Conservation (phyloP, 2,797 vertebrate species). For the Sebastes cheni region DNA sequence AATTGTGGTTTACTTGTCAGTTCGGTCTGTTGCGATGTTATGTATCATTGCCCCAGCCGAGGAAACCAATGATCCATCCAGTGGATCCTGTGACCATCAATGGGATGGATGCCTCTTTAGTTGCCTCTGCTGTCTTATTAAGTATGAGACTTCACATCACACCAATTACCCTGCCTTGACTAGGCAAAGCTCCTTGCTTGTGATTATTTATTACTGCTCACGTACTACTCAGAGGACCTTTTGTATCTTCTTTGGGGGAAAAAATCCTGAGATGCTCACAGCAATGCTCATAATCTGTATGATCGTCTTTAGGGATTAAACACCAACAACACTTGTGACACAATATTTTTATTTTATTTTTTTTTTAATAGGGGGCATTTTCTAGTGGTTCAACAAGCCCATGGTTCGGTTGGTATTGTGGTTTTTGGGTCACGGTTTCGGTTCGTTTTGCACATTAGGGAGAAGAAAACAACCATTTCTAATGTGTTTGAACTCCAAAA, state of each 20-base stretch:
- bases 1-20: slow-evolving; percentile 62
- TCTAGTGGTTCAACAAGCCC: no score
- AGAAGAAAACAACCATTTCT: no score
- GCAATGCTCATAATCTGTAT: background rate
- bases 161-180: slow-evolving; percentile 3
- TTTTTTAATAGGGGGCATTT: background rate
- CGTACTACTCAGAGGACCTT: background rate
- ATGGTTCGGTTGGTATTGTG: no score
- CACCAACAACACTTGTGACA: background rate
- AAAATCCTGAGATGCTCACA: background rate
- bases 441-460: no score
- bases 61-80: slow-evolving; percentile 30
- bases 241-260: background rate
- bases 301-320: background rate
- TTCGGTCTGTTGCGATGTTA: slow-evolving; percentile 17
- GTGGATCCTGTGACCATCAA: slow-evolving; percentile 21
- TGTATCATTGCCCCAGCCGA: slow-evolving; percentile 23
- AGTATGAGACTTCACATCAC: slow-evolving; percentile 14
- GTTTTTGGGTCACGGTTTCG: no score
- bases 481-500: no score
- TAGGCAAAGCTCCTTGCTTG: slow-evolving; percentile 13
- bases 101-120: slow-evolving; percentile 23
- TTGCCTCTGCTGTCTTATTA: slow-evolving; percentile 23
- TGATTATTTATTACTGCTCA: slow-evolving; percentile 15
- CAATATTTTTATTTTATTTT: background rate